Percentiles rank a stretch among this genome's conserved stretches.
Evolutionary conservation across 37 sponge, comb jelly and placozoan species (phyloP).

Genomic region (Beroe forskalii): DNA sequence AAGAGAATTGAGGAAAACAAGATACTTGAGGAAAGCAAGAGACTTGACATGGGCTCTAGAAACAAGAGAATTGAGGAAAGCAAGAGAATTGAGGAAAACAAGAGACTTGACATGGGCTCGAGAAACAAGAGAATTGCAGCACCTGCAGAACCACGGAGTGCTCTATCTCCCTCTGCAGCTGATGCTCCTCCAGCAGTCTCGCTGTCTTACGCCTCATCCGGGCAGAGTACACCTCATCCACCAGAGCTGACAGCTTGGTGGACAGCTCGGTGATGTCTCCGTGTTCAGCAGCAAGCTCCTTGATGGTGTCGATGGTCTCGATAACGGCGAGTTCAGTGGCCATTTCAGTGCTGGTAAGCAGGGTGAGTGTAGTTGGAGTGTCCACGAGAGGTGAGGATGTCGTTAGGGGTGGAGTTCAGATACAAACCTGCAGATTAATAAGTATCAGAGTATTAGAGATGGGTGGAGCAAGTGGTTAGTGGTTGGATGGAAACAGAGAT

Average conservation of each 20-base stretch:
- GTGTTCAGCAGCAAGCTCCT: background rate
- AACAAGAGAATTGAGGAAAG: no score
- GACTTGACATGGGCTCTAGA: no score
- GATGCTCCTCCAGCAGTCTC: background rate
- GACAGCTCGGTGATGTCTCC: background rate
- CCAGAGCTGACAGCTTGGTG: no score
- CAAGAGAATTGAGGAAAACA: no score
- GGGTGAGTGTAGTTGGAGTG: slow-evolving; percentile 37
- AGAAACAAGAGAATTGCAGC: no score
- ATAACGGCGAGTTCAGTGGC: slow-evolving; percentile 33
- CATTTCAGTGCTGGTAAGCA: slow-evolving; percentile 53
- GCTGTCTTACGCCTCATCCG: background rate
- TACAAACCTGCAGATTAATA: background rate
- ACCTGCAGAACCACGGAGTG: background rate
- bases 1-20: no score
- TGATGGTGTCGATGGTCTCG: slow-evolving; percentile 39
- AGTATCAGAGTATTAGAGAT: no score
- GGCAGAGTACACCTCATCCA: background rate
- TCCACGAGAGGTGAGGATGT: background rate
- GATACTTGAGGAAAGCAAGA: no score
- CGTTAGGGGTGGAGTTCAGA: background rate
- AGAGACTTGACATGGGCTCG: no score
- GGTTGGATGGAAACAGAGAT: no score
- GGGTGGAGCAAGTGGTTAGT: no score
- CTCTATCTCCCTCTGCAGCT: background rate